Percentiles rank a stretch among this genome's conserved stretches.
Conservation (phyloP, 2,113 vertebrate species). For the Lepus americanus region DNA sequence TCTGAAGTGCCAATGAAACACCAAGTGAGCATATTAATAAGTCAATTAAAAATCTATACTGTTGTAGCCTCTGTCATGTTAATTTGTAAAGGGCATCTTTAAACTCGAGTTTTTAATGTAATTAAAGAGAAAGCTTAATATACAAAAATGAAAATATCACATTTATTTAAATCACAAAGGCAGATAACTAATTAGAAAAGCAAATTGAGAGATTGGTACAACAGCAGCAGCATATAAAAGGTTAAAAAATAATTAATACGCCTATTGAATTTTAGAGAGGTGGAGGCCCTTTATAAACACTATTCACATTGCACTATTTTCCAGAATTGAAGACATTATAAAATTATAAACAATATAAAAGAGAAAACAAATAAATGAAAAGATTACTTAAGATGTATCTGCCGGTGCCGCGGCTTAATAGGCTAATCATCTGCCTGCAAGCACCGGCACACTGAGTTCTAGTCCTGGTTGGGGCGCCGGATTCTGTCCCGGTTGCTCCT, state of each 20-base stretch:
- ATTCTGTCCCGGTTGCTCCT: too few species aligned
- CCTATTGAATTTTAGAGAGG: not conserved
- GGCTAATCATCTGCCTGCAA: too few species aligned
- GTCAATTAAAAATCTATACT: not conserved
- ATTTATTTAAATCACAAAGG: slow-evolving; percentile 21
- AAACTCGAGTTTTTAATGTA: slow-evolving; percentile 1
- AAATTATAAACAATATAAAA: slow-evolving; percentile 26
- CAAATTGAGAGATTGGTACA: slow-evolving; percentile 8
- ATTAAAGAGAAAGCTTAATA: not conserved
- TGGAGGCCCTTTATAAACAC: not conserved
- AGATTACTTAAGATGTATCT: not conserved
- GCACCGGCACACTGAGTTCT: too few species aligned
- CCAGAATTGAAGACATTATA: not conserved
- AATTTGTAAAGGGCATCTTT: not conserved
- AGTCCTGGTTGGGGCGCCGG: too few species aligned
- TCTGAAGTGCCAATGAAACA: not conserved
- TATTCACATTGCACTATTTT: slow-evolving; percentile 4
- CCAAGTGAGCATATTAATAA: not conserved
- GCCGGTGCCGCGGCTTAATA: too few species aligned
- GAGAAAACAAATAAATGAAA: not conserved
- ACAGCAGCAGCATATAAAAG: slow-evolving; percentile 29
- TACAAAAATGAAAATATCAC: not conserved
- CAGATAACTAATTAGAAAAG: slow-evolving; percentile 19
- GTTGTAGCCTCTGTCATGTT: not conserved
- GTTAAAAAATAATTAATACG: slow-evolving; percentile 28